phyloP scores from a whole-genome alignment of 2,888 invertebrate genomes.

The Volucella bombylans region DNA sequence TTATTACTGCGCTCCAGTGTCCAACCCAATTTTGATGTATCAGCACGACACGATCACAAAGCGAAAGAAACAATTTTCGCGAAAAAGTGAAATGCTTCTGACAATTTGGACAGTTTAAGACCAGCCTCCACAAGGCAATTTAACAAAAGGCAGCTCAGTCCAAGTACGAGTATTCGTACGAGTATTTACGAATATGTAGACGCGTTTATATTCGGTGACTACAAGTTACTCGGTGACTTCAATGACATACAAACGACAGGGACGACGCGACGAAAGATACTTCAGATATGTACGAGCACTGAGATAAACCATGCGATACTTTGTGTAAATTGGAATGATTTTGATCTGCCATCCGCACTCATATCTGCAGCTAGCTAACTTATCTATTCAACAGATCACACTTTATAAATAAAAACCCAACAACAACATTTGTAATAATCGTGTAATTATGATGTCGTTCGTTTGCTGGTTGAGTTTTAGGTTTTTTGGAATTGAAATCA shows the following conservation, averaged over 20 bases:
- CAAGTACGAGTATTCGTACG: neutral
- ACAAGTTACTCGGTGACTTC: slow-evolving; percentile 12
- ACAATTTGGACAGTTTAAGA: slow-evolving; percentile 44
- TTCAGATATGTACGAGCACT: slow-evolving; percentile 28
- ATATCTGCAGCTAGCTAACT: slow-evolving; percentile 30
- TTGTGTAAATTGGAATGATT: slow-evolving; percentile 67
- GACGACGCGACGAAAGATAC: slow-evolving; percentile 52
- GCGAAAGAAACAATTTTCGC: slow-evolving; percentile 10
- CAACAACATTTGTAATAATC: slow-evolving; percentile 70
- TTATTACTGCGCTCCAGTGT: slow-evolving; percentile 33
- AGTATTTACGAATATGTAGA: neutral
- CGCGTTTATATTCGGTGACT: neutral
- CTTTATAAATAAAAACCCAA: slow-evolving; percentile 58
- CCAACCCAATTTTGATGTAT: slow-evolving; percentile 50
- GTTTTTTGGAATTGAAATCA: slow-evolving; percentile 33
- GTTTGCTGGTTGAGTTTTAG: slow-evolving; percentile 19
- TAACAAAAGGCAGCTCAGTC: slow-evolving; percentile 43
- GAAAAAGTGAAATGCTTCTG: slow-evolving; percentile 31
- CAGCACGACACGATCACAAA: slow-evolving; percentile 6
- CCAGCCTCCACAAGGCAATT: slow-evolving; percentile 32
- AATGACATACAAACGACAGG: slow-evolving; percentile 21
- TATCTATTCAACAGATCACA: slow-evolving; percentile 57
- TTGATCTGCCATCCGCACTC: slow-evolving; percentile 60
- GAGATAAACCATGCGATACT: slow-evolving; percentile 61
- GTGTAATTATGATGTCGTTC: slow-evolving; percentile 72